Base-by-base conservation (phyloP, 2,888 invertebrate species). In the Physocephala rufipes region DNA sequence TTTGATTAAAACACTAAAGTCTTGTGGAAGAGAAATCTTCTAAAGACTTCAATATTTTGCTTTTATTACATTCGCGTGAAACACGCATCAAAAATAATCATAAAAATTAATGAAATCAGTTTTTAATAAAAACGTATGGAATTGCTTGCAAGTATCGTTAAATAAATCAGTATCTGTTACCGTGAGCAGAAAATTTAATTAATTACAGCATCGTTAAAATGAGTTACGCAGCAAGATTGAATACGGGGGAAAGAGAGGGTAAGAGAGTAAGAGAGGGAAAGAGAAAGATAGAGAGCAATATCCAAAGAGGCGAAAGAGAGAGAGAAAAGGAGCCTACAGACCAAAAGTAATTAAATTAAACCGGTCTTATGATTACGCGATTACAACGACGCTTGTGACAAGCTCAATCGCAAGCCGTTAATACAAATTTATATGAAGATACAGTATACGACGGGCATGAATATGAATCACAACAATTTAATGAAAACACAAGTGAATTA, bases 141-240 rank as follows among this genome's bases (percentile, higher is more conserved):
- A 36, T 36, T 9, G 36, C 9, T 36, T n/a, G n/a, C 4, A 36
- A 36, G 36, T 36, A 9, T 36, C 36, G 36, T 4, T 36, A 21
- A 63, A 47, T 26, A 16, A 47, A 24, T 45, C 26, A 64, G 26
- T 26, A 43, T 30, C 36, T 67, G 67, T 28, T 28, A 24, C 59
- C 45, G 12, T 59, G 43, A 67, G 45, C 59, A 9, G 4, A 67
- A 58, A 58, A 67, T 67, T 67, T 26, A 67, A 67, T 67, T 67
- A 67, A 67, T 67, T 59, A 59, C 19, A 59, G 63, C 43, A 43
- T 21, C 45, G 12, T n/a, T n/a, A n/a, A n/a, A n/a, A n/a, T n/a
- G n/a, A n/a, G n/a, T n/a, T n/a, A n/a, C n/a, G 45, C 67, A 59
- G 26, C 16, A 13, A 24, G 19, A 26, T 4, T 19, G 4, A 2